A percentile compares a stretch with the other conserved stretches of the same genome.
These are phyloP conservation scores for Hydrolagus colliei DNA, from an alignment of 2,797 vertebrate species.

Conservation along the genomic window DNA sequence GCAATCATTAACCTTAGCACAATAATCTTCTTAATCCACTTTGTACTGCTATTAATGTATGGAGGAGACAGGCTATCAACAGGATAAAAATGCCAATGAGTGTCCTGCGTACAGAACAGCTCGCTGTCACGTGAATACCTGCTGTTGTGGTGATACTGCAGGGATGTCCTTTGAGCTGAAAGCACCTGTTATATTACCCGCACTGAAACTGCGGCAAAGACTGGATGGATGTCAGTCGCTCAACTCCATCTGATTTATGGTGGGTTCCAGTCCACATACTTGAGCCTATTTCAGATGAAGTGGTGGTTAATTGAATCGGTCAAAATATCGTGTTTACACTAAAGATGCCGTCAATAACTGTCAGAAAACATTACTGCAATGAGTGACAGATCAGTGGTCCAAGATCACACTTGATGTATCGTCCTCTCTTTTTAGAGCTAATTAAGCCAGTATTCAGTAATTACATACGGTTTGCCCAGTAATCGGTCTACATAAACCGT, in stretches of 20 bases:
- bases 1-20: too few relatives aligned
- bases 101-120: too few relatives aligned
- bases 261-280: not conserved
- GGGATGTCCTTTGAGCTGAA: not conserved
- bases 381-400: conserved; percentile 17
- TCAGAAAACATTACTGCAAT: not conserved
- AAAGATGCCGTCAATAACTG: conserved; percentile 15
- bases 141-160: not conserved
- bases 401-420: conserved; percentile 1
- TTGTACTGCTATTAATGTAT: too few relatives aligned
- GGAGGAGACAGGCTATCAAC: too few relatives aligned
- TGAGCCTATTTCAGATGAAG: not conserved
- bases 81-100: too few relatives aligned
- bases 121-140: too few relatives aligned
- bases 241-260: not conserved
- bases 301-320: not conserved
- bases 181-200: not conserved
- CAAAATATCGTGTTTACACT: not conserved
- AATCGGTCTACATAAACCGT: not conserved
- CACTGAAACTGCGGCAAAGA: too few relatives aligned
- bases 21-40: too few relatives aligned
- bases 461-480: not conserved
- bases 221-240: not conserved
- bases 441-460: not conserved
- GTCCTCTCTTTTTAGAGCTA: not conserved